Percentiles rank a stretch among this genome's conserved stretches.
These are phyloP conservation scores for Venusia cambrica DNA, from an alignment of 2,888 invertebrate species.

Conservation along the genomic window DNA sequence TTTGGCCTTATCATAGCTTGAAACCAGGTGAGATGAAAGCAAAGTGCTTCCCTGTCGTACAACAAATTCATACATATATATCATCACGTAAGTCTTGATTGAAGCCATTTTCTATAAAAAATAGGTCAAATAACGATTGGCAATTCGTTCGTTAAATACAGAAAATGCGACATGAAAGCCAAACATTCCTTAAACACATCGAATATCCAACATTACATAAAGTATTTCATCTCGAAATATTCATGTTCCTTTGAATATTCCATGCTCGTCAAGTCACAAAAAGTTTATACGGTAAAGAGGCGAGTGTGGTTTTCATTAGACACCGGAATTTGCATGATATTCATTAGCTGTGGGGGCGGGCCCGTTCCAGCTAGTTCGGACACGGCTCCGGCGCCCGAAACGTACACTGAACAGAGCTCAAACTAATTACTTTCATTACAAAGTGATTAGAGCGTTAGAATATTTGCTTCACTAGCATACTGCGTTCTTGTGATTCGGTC, in stretches of 20 bases:
- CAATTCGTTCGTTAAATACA: too few species aligned
- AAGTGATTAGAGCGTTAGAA: conserved; percentile 16
- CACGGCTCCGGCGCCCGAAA: conserved; percentile 12
- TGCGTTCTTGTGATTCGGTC: too few species aligned
- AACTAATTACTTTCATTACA: conserved; percentile 23
- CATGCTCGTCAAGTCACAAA: conserved; percentile 35
- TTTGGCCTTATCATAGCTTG: too few species aligned
- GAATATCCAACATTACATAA: conserved; percentile 22
- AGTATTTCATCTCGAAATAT: conserved; percentile 18
- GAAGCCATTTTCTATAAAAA: too few species aligned
- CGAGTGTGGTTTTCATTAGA: conserved; percentile 65
- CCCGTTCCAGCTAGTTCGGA: conserved; percentile 27
- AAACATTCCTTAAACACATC: too few species aligned
- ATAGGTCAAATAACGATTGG: too few species aligned
- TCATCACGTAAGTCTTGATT: too few species aligned
- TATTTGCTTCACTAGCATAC: too few species aligned
- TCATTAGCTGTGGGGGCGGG: conserved; percentile 58
- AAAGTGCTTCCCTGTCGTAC: too few species aligned
- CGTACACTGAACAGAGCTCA: conserved; percentile 19
- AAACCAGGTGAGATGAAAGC: too few species aligned
- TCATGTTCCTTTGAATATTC: conserved; percentile 32
- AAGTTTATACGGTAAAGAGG: conserved; percentile 44
- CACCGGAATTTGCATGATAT: conserved; percentile 70
- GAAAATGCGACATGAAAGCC: too few species aligned
- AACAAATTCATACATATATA: too few species aligned